These are phyloP conservation scores for Spodoptera picta DNA, from an alignment of 2,888 invertebrate species.

Conservation along the genomic window DNA sequence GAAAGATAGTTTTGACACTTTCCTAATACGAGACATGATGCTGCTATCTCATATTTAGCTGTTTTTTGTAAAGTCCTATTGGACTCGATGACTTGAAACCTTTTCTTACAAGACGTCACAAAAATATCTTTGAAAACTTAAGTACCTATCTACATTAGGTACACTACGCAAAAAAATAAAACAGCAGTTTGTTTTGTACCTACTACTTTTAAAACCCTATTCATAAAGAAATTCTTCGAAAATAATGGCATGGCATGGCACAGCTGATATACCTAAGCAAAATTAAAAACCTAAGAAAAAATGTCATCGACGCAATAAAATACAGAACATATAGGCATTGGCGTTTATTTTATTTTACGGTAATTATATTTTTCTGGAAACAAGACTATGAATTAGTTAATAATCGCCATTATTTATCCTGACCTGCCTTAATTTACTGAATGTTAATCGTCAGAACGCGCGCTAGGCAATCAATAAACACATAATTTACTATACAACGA, in stretches of 20 bases:
- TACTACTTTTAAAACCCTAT: no score
- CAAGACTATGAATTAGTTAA: slow-evolving; percentile 37
- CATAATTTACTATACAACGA: slow-evolving; percentile 73
- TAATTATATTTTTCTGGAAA: slow-evolving; percentile 43
- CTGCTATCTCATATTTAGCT: slow-evolving; percentile 24
- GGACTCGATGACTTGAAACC: slow-evolving; percentile 1
- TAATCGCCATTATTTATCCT: slow-evolving; percentile 62
- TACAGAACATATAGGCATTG: slow-evolving; percentile 33
- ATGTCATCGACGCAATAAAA: slow-evolving; percentile 21
- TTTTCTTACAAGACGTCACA: slow-evolving; percentile 5
- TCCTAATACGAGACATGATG: slow-evolving; percentile 29
- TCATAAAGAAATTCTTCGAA: background rate
- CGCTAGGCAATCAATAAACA: slow-evolving; percentile 67
- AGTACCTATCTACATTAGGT: no score
- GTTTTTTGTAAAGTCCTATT: slow-evolving; percentile 43
- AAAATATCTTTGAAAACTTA: background rate
- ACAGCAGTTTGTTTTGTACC: no score
- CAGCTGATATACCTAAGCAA: slow-evolving; percentile 3
- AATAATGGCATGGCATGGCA: background rate
- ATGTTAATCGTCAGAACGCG: slow-evolving; percentile 74
- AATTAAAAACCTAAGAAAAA: background rate
- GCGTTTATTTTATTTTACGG: slow-evolving; percentile 47
- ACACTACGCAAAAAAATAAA: no score
- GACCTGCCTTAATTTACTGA: slow-evolving; percentile 81
- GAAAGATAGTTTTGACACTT: slow-evolving; percentile 59